These are phyloP conservation scores for Galerucella calmariensis DNA, from an alignment of 2,888 invertebrate genomes.

Conservation along the genomic window DNA sequence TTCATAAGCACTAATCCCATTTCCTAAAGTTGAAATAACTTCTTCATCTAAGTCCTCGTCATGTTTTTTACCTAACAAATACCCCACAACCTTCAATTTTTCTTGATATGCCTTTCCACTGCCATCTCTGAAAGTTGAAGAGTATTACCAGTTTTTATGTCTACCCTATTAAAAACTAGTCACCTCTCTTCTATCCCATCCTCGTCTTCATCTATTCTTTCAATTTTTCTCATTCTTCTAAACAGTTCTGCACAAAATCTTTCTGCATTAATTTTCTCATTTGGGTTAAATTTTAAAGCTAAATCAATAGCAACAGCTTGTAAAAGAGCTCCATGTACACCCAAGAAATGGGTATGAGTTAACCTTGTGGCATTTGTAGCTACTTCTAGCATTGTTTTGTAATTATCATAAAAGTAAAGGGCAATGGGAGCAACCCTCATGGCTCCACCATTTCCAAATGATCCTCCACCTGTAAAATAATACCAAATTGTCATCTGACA, in stretches of 20 bases:
- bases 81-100: conserved; percentile 68
- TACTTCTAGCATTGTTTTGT: conserved; percentile 66
- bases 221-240: conserved; percentile 68
- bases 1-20: conserved; percentile 72
- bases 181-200: conserved; percentile 38
- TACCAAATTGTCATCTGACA: conserved; percentile 64
- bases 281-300: conserved; percentile 65
- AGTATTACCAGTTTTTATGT: neutral
- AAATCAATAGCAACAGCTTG: conserved; percentile 71
- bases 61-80: conserved; percentile 63
- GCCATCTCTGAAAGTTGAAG: conserved; percentile 16
- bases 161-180: conserved; percentile 34
- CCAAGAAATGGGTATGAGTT: conserved; percentile 73
- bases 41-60: conserved; percentile 65
- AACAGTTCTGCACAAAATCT: conserved; percentile 68
- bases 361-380: conserved; percentile 68
- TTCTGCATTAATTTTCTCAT: conserved; percentile 64
- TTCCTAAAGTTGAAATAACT: conserved; percentile 70
- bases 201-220: conserved; percentile 62
- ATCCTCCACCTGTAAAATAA: conserved; percentile 68
- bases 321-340: conserved; percentile 70
- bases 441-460: conserved; percentile 82
- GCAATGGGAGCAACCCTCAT: conserved; percentile 79
- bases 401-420: conserved; percentile 69
- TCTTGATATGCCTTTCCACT: conserved; percentile 65